Evolutionary conservation across 2,888 invertebrate genomes (phyloP).

Genomic region (Apeira syringaria): DNA sequence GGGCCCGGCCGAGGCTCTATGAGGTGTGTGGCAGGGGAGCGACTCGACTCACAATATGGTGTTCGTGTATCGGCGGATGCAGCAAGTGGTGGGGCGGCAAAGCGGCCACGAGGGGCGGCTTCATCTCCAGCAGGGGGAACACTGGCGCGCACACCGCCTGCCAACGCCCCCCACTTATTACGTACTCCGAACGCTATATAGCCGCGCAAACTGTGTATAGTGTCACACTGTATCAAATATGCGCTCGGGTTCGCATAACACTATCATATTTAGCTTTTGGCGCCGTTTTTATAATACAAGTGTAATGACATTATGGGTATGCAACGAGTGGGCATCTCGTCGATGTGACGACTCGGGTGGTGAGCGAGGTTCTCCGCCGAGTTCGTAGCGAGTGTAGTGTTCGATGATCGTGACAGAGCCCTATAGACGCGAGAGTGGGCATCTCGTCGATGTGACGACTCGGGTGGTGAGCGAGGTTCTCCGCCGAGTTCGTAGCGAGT

Average conservation of each 20-base stretch:
- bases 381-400: too few relatives aligned
- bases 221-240: not conserved
- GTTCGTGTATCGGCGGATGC: slow-evolving; percentile 86
- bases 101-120: slow-evolving; percentile 78
- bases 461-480: too few relatives aligned
- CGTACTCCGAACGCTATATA: slow-evolving; percentile 7
- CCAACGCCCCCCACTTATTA: slow-evolving; percentile 37
- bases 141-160: slow-evolving; percentile 79
- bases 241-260: not conserved
- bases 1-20: slow-evolving; percentile 42
- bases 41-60: slow-evolving; percentile 82
- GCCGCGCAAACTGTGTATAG: slow-evolving; percentile 4
- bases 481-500: too few relatives aligned
- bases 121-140: slow-evolving; percentile 83
- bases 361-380: too few relatives aligned
- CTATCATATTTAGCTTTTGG: too few relatives aligned
- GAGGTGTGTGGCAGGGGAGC: slow-evolving; percentile 45
- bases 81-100: slow-evolving; percentile 80
- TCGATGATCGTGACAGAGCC: too few relatives aligned
- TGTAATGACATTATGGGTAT: too few relatives aligned
- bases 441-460: too few relatives aligned
- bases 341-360: too few relatives aligned
- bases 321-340: too few relatives aligned
- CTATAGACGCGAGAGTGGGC: too few relatives aligned
- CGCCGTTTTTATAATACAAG: too few relatives aligned